Percentiles rank a stretch among this genome's conserved stretches.
phyloP scores from a whole-genome alignment of 1,140 invertebrate species.

The Notospermus geniculatus region DNA sequence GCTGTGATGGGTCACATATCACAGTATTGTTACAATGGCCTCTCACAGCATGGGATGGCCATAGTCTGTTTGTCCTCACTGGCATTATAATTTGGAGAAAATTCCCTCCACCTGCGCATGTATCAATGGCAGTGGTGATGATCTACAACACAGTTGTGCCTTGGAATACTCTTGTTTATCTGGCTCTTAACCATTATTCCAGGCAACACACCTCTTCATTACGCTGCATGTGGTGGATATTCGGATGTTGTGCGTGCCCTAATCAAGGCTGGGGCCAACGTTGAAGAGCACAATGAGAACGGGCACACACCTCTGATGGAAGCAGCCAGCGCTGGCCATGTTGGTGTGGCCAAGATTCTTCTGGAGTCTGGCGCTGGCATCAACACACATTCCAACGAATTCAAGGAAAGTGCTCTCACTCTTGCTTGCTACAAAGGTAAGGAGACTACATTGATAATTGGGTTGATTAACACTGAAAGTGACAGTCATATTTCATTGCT shows the following conservation, averaged over 20 bases:
- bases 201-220: slow-evolving; percentile 96
- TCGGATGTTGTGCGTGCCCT: slow-evolving; percentile 84
- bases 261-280: slow-evolving; percentile 86
- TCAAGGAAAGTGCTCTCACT: slow-evolving; percentile 83
- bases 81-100: no score
- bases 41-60: no score
- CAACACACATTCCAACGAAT: slow-evolving; percentile 98
- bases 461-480: not conserved
- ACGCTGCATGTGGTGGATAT: slow-evolving; percentile 95
- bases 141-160: no score
- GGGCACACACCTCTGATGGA: slow-evolving; percentile 99
- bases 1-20: no score
- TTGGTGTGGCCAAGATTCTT: slow-evolving; percentile 88
- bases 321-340: slow-evolving; percentile 94
- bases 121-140: no score
- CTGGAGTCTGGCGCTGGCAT: slow-evolving; percentile 91
- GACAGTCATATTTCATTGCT: no score
- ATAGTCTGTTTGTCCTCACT: no score
- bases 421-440: slow-evolving; percentile 92
- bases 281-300: slow-evolving; percentile 98
- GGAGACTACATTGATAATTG: not conserved
- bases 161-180: not conserved
- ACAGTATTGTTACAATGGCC: no score
- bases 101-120: no score
- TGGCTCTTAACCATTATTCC: slow-evolving; percentile 26